phyloP scores from a whole-genome alignment of 2,797 vertebrate genomes.

The Scyliorhinus canicula region DNA sequence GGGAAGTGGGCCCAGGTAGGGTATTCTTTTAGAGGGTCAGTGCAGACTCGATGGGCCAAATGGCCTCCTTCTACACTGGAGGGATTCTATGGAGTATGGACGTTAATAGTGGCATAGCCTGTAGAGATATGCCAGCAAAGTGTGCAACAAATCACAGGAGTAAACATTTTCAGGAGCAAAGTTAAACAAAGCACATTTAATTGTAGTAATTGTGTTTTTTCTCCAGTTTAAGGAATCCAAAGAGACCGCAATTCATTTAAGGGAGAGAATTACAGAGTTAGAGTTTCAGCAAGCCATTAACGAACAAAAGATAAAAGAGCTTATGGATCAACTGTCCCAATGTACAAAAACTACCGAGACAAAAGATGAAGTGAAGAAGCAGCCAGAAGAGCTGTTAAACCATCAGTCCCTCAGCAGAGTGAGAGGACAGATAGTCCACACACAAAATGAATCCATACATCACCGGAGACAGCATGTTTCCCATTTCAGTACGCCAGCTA shows the following conservation, averaged over 20 bases:
- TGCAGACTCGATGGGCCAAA: too few relatives aligned
- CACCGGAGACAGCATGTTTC: not conserved
- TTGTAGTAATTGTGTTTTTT: not conserved
- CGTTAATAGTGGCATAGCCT: not conserved
- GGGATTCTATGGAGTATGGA: too few relatives aligned
- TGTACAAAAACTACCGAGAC: slow-evolving; percentile 42
- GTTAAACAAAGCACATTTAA: not conserved
- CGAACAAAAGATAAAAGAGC: slow-evolving; percentile 44
- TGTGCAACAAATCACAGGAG: not conserved
- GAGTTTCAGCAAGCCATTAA: slow-evolving; percentile 44
- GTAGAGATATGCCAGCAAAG: not conserved
- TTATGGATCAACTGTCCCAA: slow-evolving; percentile 44
- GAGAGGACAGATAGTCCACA: slow-evolving; percentile 40
- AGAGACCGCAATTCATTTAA: slow-evolving; percentile 44
- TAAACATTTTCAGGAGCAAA: not conserved
- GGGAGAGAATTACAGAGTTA: slow-evolving; percentile 45
- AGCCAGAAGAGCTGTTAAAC: slow-evolving; percentile 24
- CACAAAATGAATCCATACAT: not conserved
- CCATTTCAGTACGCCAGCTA: not conserved
- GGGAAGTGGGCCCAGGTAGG: too few relatives aligned
- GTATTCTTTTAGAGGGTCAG: too few relatives aligned
- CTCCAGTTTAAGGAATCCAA: slow-evolving; percentile 48
- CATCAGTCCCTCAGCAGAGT: not conserved
- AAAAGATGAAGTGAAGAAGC: slow-evolving; percentile 38
- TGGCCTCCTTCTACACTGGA: too few relatives aligned